phyloP scores from a whole-genome alignment of 2,113 vertebrate species.

The Mus pahari region DNA sequence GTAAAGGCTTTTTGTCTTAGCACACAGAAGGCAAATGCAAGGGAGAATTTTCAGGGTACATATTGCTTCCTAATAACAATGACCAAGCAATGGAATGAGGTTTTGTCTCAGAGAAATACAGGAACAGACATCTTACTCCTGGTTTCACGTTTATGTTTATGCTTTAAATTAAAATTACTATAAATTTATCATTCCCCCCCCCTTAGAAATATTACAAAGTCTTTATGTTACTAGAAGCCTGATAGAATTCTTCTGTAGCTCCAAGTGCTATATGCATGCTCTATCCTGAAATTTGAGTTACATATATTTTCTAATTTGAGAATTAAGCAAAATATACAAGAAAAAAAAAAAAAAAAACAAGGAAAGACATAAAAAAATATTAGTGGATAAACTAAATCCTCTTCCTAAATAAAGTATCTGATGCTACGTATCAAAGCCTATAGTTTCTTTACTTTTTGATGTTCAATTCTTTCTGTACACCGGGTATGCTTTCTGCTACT shows the following conservation, averaged over 20 bases:
- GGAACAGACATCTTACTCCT: not conserved
- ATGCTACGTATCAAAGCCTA: not conserved
- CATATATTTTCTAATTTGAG: not conserved
- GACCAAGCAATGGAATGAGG: too few relatives aligned
- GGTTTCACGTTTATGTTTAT: not conserved
- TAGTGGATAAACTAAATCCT: not conserved
- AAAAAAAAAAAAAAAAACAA: not conserved
- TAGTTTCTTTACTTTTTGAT: not conserved
- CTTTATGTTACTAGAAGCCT: not conserved
- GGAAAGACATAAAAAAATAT: not conserved
- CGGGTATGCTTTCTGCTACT: not conserved
- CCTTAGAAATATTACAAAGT: not conserved
- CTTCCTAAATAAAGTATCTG: not conserved
- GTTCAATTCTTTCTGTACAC: not conserved
- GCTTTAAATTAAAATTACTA: not conserved
- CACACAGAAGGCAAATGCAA: too few relatives aligned
- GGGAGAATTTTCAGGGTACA: not conserved
- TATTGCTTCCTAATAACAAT: rapidly evolving
- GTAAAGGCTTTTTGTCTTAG: not conserved
- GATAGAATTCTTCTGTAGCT: not conserved
- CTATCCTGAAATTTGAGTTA: not conserved
- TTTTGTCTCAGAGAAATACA: not conserved
- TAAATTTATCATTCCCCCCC: not conserved
- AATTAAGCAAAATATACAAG: not conserved
- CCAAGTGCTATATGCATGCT: rapidly evolving